Percentiles rank a stretch among this genome's conserved stretches.
Conservation (phyloP, 2,113 vertebrate species). For the Irena cyanogastra region DNA sequence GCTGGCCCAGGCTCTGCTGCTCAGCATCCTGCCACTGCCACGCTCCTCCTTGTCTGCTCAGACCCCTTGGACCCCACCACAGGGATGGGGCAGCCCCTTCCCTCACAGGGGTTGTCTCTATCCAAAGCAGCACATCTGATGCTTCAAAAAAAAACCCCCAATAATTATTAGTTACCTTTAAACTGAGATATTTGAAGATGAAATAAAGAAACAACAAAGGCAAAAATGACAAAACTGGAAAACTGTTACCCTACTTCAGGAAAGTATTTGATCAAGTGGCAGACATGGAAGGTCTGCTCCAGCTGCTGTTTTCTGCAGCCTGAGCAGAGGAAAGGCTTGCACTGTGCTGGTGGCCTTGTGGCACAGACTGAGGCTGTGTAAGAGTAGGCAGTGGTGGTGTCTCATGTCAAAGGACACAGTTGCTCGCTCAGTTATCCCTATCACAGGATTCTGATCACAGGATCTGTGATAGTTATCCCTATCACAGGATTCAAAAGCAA, state of each 20-base stretch:
- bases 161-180: neutral
- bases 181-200: neutral
- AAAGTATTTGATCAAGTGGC: neutral
- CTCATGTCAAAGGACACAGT: neutral
- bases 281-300: neutral
- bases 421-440: neutral
- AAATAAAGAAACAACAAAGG: neutral
- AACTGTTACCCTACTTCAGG: neutral
- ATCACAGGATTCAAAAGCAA: neutral
- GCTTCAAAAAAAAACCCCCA: neutral
- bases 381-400: neutral
- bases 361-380: neutral
- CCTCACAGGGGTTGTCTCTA: neutral
- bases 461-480: too few species aligned
- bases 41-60: rapidly evolving
- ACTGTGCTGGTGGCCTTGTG: neutral
- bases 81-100: neutral
- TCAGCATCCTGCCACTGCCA: neutral
- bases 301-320: neutral
- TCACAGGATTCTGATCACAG: neutral
- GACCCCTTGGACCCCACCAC: neutral
- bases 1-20: neutral
- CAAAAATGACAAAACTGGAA: neutral
- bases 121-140: neutral
- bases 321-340: neutral